These are phyloP conservation scores for Chlorospingus flavigularis DNA, from an alignment of 2,797 vertebrate species.

Conservation along the genomic window DNA sequence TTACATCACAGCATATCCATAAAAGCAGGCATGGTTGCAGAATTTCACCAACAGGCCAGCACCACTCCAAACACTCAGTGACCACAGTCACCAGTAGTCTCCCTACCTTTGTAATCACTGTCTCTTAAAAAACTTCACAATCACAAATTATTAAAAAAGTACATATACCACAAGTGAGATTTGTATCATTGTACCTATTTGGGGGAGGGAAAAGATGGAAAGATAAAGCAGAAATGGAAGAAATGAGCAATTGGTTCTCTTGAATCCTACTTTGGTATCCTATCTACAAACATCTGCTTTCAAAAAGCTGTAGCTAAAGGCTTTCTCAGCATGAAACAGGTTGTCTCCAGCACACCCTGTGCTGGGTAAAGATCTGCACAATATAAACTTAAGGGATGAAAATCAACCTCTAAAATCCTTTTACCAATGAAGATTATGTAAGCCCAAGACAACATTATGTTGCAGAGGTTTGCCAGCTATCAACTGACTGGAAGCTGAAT, in stretches of 20 bases:
- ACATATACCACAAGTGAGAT: accelerated
- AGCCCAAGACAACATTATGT: background rate
- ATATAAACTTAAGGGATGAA: background rate
- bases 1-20: accelerated
- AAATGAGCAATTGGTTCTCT: background rate
- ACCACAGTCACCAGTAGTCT: background rate
- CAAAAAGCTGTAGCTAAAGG: background rate
- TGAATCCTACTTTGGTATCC: background rate
- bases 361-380: background rate
- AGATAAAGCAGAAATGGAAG: background rate
- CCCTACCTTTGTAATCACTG: background rate
- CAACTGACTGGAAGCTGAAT: background rate
- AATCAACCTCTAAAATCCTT: background rate
- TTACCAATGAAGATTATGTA: background rate
- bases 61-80: background rate
- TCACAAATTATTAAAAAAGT: background rate
- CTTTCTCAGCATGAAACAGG: background rate
- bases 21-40: background rate
- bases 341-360: background rate
- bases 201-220: background rate
- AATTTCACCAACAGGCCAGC: background rate
- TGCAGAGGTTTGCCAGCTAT: background rate
- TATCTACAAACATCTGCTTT: background rate
- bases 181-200: background rate
- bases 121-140: background rate